phyloP scores from a whole-genome alignment of 2,888 invertebrate species.

The Philhelius pedissequus region DNA sequence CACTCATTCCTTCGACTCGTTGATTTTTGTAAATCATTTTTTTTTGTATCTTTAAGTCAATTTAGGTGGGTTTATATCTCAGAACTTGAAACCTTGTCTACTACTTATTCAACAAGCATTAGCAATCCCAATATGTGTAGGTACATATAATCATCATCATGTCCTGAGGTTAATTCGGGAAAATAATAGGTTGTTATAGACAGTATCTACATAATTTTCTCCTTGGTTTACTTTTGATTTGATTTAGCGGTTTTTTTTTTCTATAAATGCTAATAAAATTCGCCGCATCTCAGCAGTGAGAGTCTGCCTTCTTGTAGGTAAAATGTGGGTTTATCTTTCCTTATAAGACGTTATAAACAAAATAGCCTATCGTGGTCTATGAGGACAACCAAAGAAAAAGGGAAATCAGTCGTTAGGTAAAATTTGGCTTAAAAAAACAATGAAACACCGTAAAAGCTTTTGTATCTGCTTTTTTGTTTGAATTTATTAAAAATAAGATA shows the following conservation, averaged over 20 bases:
- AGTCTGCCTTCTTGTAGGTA: too few species aligned
- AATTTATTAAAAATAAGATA: background rate
- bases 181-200: background rate
- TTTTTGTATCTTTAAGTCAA: background rate
- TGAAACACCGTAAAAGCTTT: too few species aligned
- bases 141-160: background rate
- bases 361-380: too few species aligned
- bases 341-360: too few species aligned
- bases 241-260: background rate
- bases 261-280: too few species aligned
- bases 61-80: background rate
- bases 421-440: too few species aligned
- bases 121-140: background rate
- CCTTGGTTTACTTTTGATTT: background rate
- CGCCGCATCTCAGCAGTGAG: too few species aligned
- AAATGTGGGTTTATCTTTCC: too few species aligned
- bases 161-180: conserved; percentile 26
- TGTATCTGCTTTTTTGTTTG: too few species aligned
- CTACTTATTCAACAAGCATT: background rate
- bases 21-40: background rate
- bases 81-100: background rate
- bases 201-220: background rate
- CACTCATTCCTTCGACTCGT: background rate
- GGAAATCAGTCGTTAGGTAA: too few species aligned
- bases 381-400: too few species aligned